phyloP scores from a whole-genome alignment of 1,140 invertebrate genomes.

The Ceratosolen solmsi region DNA sequence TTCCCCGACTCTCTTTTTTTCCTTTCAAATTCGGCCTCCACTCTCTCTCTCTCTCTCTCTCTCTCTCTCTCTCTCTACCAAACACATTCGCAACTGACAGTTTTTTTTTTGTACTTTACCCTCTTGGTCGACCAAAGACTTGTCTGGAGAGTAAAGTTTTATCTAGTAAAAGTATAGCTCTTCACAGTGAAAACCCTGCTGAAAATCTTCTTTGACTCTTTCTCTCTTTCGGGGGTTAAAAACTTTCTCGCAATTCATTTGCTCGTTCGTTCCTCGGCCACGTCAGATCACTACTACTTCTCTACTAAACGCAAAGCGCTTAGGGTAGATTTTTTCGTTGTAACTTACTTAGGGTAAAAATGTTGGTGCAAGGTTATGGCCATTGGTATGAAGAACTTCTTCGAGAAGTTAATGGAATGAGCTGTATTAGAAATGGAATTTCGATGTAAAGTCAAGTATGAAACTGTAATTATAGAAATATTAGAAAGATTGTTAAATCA shows the following conservation, averaged over 20 bases:
- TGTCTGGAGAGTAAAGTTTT: slow-evolving; percentile 46
- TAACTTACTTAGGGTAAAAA: slow-evolving; percentile 27
- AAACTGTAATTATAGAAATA: background rate
- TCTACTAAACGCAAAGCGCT: slow-evolving; percentile 12
- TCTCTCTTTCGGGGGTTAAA: background rate
- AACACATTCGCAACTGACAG: background rate
- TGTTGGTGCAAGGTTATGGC: slow-evolving; percentile 11
- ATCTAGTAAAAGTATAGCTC: slow-evolving; percentile 44
- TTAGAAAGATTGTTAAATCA: background rate
- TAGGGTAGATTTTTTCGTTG: slow-evolving; percentile 15
- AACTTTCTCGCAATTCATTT: slow-evolving; percentile 37
- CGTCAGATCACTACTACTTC: background rate
- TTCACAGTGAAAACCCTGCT: slow-evolving; percentile 11
- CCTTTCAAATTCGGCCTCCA: background rate
- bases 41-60: background rate
- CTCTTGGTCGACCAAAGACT: slow-evolving; percentile 1
- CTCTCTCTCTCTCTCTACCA: background rate
- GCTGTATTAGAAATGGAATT: slow-evolving; percentile 39
- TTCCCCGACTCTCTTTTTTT: slow-evolving; percentile 7
- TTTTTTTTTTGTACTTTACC: background rate
- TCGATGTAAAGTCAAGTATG: background rate
- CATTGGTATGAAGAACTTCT: slow-evolving; percentile 21
- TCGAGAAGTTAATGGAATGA: slow-evolving; percentile 26
- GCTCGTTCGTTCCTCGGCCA: background rate
- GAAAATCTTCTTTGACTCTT: slow-evolving; percentile 29